Percentiles rank a stretch among this genome's conserved stretches.
phyloP scores from a whole-genome alignment of 1,140 invertebrate species.

The Pachypeltis micranthus region DNA sequence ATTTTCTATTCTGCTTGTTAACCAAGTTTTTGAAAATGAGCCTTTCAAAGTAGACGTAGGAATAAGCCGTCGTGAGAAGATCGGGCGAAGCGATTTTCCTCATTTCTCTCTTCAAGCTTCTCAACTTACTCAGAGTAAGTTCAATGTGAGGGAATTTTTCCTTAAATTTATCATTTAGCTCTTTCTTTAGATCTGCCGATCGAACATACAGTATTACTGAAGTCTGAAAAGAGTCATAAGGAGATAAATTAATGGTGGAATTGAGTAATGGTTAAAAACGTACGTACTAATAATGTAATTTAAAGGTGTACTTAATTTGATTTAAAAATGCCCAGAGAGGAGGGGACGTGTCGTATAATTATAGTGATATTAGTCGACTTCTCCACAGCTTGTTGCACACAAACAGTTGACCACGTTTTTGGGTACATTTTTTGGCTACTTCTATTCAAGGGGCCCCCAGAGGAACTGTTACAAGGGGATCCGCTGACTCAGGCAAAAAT shows the following conservation, averaged over 20 bases:
- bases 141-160: slow-evolving; percentile 92
- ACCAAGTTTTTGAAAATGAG: slow-evolving; percentile 83
- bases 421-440: too few species aligned
- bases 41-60: slow-evolving; percentile 96
- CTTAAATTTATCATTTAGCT: slow-evolving; percentile 93
- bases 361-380: too few species aligned
- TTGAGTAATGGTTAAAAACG: slow-evolving; percentile 89
- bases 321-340: too few species aligned
- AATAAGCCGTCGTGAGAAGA: slow-evolving; percentile 83
- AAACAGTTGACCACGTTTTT: too few species aligned
- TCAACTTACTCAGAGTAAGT: slow-evolving; percentile 88
- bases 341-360: too few species aligned
- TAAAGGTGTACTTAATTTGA: too few species aligned
- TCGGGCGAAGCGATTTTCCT: slow-evolving; percentile 78
- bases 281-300: too few species aligned
- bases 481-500: too few species aligned
- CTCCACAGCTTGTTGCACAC: too few species aligned
- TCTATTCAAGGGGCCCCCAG: too few species aligned
- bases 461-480: too few species aligned
- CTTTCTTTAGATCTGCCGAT: slow-evolving; percentile 92
- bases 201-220: slow-evolving; percentile 95
- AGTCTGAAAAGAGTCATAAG: slow-evolving; percentile 41
- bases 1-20: slow-evolving; percentile 88
- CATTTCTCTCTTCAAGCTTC: slow-evolving; percentile 93
- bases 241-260: slow-evolving; percentile 55